Conservation (phyloP, 2,888 invertebrate species). For the Drosophila paramelanica region DNA sequence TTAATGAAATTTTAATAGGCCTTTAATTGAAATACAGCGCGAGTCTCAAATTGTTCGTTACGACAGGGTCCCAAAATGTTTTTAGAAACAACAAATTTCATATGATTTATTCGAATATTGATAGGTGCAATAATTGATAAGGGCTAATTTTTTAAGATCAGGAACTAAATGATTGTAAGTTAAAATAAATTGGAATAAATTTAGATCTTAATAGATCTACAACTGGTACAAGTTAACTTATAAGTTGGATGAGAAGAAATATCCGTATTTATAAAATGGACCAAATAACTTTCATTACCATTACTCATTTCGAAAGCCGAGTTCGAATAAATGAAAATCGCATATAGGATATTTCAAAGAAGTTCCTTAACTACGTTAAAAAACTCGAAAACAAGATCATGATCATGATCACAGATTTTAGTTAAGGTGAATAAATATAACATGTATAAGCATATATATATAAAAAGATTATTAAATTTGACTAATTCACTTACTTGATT, state of each 20-base stretch:
- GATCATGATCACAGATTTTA: too few relatives aligned
- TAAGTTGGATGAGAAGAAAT: too few relatives aligned
- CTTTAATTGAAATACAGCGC: slow-evolving; percentile 65
- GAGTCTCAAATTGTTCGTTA: slow-evolving; percentile 7
- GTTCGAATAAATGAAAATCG: background rate
- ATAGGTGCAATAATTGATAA: background rate
- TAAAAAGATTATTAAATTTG: background rate
- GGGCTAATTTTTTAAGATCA: background rate
- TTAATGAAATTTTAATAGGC: slow-evolving; percentile 73
- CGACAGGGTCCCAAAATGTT: background rate
- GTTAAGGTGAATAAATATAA: too few relatives aligned
- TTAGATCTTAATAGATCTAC: too few relatives aligned
- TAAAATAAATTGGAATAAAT: too few relatives aligned
- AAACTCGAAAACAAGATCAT: background rate
- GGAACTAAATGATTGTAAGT: background rate
- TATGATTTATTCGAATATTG: background rate
- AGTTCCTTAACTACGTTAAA: background rate
- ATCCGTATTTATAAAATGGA: too few relatives aligned
- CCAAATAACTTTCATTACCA: too few relatives aligned
- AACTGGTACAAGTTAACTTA: too few relatives aligned
- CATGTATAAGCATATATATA: background rate
- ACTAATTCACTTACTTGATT: slow-evolving; percentile 27
- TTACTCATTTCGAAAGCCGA: too few relatives aligned
- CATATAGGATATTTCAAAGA: background rate
- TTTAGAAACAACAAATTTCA: background rate